phyloP scores from a whole-genome alignment of 2,797 vertebrate genomes.

The Ispidina lecontei region DNA sequence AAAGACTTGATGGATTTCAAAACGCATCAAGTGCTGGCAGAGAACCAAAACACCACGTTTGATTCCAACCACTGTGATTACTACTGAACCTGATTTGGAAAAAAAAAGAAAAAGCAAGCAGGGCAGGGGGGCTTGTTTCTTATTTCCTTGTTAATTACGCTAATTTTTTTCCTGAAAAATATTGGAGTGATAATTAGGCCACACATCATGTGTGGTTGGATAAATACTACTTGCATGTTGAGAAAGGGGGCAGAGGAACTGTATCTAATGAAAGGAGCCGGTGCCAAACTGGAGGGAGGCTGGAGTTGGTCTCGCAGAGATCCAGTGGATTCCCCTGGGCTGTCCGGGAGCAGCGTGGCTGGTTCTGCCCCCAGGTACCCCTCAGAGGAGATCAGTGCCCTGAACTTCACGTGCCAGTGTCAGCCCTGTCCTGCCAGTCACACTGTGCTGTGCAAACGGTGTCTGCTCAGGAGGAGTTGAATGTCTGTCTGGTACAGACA shows the following conservation, averaged over 20 bases:
- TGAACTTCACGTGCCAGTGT: neutral
- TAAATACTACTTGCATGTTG: constrained; percentile 38
- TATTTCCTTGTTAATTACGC: constrained; percentile 40
- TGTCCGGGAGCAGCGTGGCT: neutral
- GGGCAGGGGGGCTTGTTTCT: neutral
- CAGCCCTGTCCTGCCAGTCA: neutral
- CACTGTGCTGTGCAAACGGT: neutral
- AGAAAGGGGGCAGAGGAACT: constrained; percentile 45
- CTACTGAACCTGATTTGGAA: constrained; percentile 10
- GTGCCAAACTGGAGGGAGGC: constrained; percentile 27
- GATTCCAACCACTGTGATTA: neutral
- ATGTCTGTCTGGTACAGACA: too few relatives aligned
- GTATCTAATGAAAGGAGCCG: constrained; percentile 43
- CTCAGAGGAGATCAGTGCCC: neutral
- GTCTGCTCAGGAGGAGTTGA: too few relatives aligned
- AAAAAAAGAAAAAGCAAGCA: neutral
- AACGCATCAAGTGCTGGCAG: neutral
- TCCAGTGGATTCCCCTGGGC: neutral
- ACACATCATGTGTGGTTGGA: constrained; percentile 16
- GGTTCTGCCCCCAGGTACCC: neutral
- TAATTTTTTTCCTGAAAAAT: neutral
- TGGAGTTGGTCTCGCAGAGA: neutral
- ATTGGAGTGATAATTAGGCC: constrained; percentile 51
- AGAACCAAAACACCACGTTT: neutral
- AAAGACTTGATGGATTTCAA: neutral